Conservation (phyloP, 2,113 vertebrate genomes). For the Dermatemys mawii region DNA sequence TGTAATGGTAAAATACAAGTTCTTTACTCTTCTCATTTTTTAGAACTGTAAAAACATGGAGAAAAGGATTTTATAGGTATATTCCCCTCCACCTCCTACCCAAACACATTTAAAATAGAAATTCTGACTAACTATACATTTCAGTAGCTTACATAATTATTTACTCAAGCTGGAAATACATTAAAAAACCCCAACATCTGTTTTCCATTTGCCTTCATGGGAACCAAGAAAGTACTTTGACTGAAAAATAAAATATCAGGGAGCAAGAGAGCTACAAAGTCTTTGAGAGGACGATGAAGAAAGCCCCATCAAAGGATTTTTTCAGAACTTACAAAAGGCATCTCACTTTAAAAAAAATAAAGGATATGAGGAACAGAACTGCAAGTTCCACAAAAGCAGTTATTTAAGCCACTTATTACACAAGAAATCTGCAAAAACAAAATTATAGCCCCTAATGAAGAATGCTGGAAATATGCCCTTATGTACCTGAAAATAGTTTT, state of each 20-base stretch:
- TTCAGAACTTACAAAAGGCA: neutral
- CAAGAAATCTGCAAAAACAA: neutral
- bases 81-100: no score
- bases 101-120: conserved; percentile 49
- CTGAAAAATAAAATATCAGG: conserved; percentile 58
- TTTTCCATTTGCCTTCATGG: conserved; percentile 71
- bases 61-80: conserved; percentile 11
- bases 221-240: conserved; percentile 35
- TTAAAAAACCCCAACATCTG: conserved; percentile 68
- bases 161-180: conserved; percentile 57
- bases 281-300: neutral
- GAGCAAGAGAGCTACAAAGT: conserved; percentile 40
- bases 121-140: conserved; percentile 8
- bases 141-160: conserved; percentile 62
- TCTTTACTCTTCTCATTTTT: neutral
- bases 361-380: neutral
- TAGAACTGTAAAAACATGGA: neutral
- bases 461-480: neutral
- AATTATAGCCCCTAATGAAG: neutral
- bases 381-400: neutral
- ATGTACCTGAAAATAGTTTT: neutral
- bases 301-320: neutral
- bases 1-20: neutral
- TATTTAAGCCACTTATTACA: neutral
- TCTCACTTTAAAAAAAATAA: neutral